Percentiles rank a stretch among this genome's conserved stretches.
These are phyloP conservation scores for Sabatieria punctata DNA, from an alignment of 2,888 invertebrate genomes.

Conservation along the genomic window DNA sequence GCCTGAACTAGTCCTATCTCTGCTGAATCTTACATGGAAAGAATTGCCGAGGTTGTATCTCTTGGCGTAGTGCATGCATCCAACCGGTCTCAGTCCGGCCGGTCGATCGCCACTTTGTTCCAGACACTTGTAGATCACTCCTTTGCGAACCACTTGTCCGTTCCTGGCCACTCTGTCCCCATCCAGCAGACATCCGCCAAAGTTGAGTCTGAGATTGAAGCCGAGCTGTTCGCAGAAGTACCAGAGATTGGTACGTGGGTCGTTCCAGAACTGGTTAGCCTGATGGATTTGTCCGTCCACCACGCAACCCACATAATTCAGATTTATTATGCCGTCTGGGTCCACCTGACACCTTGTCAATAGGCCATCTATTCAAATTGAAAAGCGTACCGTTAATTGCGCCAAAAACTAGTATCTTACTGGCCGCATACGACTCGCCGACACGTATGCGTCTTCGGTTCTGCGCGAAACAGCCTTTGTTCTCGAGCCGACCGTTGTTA, in stretches of 20 bases:
- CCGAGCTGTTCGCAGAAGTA: background rate
- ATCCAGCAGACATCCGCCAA: background rate
- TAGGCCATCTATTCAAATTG: background rate
- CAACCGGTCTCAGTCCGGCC: background rate
- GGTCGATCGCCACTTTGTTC: background rate
- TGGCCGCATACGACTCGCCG: background rate
- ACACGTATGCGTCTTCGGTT: background rate
- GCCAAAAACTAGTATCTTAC: too few relatives aligned
- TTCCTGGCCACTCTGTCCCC: background rate
- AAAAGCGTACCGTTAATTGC: too few relatives aligned
- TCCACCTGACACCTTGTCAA: background rate
- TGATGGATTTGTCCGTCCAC: background rate
- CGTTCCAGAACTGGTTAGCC: background rate
- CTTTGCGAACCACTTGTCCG: background rate
- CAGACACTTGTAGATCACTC: background rate
- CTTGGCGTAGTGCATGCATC: background rate
- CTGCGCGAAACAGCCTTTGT: constrained; percentile 1
- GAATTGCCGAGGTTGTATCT: background rate
- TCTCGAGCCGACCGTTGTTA: background rate
- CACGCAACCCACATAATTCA: background rate
- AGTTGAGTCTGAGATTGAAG: background rate
- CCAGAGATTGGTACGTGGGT: background rate
- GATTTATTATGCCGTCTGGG: background rate
- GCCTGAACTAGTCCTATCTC: too few relatives aligned
- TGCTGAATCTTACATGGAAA: background rate